Evolutionary conservation across 2,113 vertebrate genomes (phyloP), one percentile per base, ranked within the genome.

Genomic region (Ceuthmochares aereus): DNA sequence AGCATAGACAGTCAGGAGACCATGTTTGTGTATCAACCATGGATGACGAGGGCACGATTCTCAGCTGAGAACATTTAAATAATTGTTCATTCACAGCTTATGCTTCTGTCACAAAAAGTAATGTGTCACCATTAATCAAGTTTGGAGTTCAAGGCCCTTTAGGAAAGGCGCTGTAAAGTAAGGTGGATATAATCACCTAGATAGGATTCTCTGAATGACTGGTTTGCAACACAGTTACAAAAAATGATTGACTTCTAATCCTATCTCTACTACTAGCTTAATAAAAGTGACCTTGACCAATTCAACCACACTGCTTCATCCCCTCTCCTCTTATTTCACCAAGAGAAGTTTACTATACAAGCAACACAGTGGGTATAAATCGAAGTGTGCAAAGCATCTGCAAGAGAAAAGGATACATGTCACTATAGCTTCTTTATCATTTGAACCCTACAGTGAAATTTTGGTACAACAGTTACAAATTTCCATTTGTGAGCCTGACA

Each of bases 1-100:
- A 98, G 93, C 97, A 36, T 93, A 98, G 96, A 97, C 89, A 98
- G 97, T 97, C 97, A 98, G 97, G 96, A 98, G 97, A 98, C 96
- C 97, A 97, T 97, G 97, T 98, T 94, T 98, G 92, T 97, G 97
- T 95, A 97, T 97, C 97, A 97, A 96, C 96, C 96, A 97, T 97
- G 97, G 97, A 96, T 97, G 97, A 97, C 6, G 84, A 97, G 95
- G 96, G 94, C 97, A 98, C 82, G 95, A 97, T 96, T 98, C 97
- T 97, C 95, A 97, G 94, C 96, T 97, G 96, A 97, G 95, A 98
- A 97, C 80, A 96, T 97, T 97, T 95, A 97, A 98, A 98, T 97
- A 97, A 95, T 97, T 97, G 97, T 96, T 97, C 97, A 97, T 98
- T 96, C 95, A 93, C 95, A 97, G 96, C 77, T 96, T 97, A 97